Evolutionary conservation across 2,113 vertebrate species (phyloP).

Genomic region (Phylloscopus trochiloides): DNA sequence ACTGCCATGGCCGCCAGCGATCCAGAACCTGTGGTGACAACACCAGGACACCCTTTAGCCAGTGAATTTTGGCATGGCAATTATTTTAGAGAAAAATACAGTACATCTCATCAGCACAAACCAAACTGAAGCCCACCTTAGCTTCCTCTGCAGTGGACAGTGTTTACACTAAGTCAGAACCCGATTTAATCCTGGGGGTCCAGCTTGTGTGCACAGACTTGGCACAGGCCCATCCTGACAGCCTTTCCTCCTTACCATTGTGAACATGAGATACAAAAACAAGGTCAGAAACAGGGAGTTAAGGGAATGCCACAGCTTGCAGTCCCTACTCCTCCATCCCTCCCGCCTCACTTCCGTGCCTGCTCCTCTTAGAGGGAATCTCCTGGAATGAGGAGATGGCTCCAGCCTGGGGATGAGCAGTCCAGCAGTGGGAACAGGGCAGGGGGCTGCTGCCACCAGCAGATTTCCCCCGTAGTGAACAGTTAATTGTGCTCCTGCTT

Average conservation of each 20-base stretch:
- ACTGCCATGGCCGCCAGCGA: slow-evolving; percentile 96
- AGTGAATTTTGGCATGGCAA: neutral
- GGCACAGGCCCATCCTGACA: neutral
- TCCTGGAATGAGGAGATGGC: neutral
- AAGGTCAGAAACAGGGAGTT: neutral
- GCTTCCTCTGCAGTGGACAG: neutral
- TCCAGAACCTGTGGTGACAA: slow-evolving; percentile 84
- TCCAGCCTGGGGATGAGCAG: neutral
- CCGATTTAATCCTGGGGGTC: neutral
- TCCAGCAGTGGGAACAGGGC: neutral
- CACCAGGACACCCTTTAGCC: neutral
- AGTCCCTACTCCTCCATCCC: neutral
- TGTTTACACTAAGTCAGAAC: neutral
- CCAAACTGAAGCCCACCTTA: neutral
- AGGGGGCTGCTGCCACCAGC: neutral
- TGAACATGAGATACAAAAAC: neutral
- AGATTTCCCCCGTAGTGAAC: neutral
- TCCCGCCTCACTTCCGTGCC: neutral
- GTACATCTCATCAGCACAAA: neutral
- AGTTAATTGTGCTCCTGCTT: slow-evolving; percentile 46
- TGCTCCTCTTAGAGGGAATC: neutral
- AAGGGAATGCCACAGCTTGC: neutral
- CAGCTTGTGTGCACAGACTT: neutral
- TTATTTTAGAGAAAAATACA: neutral
- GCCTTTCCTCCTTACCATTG: neutral